Conservation (phyloP, 2,113 vertebrate genomes). For the Egretta garzetta region DNA sequence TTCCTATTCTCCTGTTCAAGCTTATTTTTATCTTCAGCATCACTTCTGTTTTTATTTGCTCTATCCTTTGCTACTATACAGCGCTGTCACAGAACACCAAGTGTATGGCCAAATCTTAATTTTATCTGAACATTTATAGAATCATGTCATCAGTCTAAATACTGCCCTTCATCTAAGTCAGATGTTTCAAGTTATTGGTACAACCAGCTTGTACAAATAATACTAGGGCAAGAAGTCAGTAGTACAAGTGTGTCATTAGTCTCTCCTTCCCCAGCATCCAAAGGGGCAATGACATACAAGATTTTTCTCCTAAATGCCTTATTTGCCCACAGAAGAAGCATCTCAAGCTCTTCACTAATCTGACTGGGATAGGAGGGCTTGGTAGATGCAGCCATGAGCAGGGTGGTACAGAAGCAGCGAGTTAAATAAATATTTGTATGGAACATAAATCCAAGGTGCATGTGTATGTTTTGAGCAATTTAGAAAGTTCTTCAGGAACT, state of each 20-base stretch:
- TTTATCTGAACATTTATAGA: background rate
- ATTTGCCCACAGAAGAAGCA: background rate
- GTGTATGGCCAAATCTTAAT: accelerated
- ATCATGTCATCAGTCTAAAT: background rate
- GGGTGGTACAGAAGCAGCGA: background rate
- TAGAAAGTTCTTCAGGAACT: background rate
- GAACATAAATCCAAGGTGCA: background rate
- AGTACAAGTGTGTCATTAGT: accelerated
- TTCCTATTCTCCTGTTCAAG: background rate
- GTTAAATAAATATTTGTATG: background rate
- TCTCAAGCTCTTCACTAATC: background rate
- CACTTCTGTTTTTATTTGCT: background rate
- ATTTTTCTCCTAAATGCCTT: background rate
- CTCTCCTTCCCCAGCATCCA: background rate
- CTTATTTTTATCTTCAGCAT: background rate
- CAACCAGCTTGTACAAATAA: background rate
- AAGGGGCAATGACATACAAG: accelerated
- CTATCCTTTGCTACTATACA: background rate
- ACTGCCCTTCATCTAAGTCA: background rate
- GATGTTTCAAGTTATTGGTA: background rate
- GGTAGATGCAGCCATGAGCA: background rate
- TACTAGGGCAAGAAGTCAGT: background rate
- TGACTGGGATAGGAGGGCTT: background rate
- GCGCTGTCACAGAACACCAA: background rate
- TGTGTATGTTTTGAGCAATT: accelerated